Percentiles rank a stretch among this genome's conserved stretches.
phyloP scores from a whole-genome alignment of 2,888 invertebrate genomes.

The Galerucella calmariensis region DNA sequence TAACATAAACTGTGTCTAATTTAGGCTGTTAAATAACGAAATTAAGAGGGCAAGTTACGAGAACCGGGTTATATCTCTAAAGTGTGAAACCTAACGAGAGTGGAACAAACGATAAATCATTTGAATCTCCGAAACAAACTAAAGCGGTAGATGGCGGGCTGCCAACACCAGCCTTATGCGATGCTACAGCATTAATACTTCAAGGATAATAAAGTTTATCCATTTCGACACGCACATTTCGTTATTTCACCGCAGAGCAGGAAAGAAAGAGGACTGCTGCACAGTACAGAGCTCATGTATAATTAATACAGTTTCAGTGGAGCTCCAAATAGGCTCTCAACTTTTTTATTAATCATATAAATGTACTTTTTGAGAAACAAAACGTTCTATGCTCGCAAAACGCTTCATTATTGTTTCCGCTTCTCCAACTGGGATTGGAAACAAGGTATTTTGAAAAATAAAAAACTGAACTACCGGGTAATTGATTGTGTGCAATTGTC shows the following conservation, averaged over 20 bases:
- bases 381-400: too few relatives aligned
- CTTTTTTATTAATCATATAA: too few relatives aligned
- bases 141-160: conserved; percentile 17
- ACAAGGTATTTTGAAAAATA: too few relatives aligned
- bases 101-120: conserved; percentile 31
- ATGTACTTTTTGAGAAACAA: too few relatives aligned
- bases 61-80: conserved; percentile 30
- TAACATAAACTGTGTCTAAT: conserved; percentile 37
- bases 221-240: conserved; percentile 36
- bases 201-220: conserved; percentile 31
- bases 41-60: conserved; percentile 34
- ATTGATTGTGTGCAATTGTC: too few relatives aligned
- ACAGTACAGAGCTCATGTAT: background rate
- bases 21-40: conserved; percentile 35
- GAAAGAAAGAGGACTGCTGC: background rate
- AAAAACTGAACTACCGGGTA: too few relatives aligned
- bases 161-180: conserved; percentile 13
- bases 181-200: conserved; percentile 31
- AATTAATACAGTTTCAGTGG: background rate
- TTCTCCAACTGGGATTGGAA: too few relatives aligned
- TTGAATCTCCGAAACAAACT: conserved; percentile 33
- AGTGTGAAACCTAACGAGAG: conserved; percentile 26
- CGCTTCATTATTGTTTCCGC: too few relatives aligned
- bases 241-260: conserved; percentile 22
- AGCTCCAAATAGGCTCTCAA: background rate